Conservation (phyloP, 2,113 vertebrate genomes). For the Tretioscincus oriximinensis region DNA sequence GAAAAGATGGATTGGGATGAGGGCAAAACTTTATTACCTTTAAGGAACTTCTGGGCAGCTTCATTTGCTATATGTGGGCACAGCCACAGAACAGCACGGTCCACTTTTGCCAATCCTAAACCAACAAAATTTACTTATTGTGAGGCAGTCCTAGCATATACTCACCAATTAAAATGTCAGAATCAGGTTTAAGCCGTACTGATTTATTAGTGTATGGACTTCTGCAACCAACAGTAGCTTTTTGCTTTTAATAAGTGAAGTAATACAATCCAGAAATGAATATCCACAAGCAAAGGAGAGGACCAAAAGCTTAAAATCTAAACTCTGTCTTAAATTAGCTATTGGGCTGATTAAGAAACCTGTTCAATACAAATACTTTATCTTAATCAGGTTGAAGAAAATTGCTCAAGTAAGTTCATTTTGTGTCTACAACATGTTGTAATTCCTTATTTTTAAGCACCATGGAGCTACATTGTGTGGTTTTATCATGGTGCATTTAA, state of each 20-base stretch:
- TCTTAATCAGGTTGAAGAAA: not conserved
- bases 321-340: not conserved
- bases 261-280: not conserved
- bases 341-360: not conserved
- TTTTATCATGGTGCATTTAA: not conserved
- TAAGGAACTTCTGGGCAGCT: too few species aligned
- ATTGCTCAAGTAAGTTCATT: not conserved
- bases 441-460: not conserved
- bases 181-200: not conserved
- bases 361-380: not conserved
- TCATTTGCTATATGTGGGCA: too few species aligned
- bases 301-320: not conserved
- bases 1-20: too few species aligned
- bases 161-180: not conserved
- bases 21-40: too few species aligned
- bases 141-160: not conserved
- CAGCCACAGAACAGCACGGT: not conserved
- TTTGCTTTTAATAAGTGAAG: conserved; percentile 1
- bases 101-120: not conserved
- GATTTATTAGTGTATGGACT: not conserved
- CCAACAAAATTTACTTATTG: not conserved
- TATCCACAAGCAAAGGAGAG: not conserved
- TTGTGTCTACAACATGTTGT: not conserved
- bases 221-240: not conserved
- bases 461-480: not conserved